Conservation (phyloP, 2,113 vertebrate species). For the Eurystomus gularis region DNA sequence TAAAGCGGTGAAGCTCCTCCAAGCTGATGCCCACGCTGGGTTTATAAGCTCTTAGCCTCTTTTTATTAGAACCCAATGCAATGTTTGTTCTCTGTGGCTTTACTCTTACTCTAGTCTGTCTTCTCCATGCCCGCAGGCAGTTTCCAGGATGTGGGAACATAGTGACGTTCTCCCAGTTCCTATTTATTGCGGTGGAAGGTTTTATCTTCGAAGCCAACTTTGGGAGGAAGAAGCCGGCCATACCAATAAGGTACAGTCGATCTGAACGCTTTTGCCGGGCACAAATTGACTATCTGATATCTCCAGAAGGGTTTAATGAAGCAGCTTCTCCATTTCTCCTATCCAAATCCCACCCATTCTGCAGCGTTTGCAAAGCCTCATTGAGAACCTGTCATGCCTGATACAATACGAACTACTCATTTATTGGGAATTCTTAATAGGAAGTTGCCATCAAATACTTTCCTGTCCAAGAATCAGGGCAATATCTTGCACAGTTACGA, state of each 20-base stretch:
- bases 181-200: slow-evolving; percentile 91
- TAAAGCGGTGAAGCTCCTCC: too few relatives aligned
- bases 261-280: not conserved
- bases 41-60: too few relatives aligned
- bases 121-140: slow-evolving; percentile 66
- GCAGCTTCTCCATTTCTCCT: not conserved
- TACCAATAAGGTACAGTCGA: slow-evolving; percentile 84
- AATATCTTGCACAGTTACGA: not conserved
- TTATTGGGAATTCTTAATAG: not conserved
- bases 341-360: not conserved
- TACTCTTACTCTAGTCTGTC: not conserved
- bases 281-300: not conserved
- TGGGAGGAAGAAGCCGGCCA: slow-evolving; percentile 86
- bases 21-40: too few relatives aligned
- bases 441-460: too few relatives aligned
- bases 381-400: not conserved
- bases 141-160: slow-evolving; percentile 97
- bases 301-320: not conserved
- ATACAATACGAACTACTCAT: rapidly evolving
- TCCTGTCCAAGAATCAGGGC: not conserved
- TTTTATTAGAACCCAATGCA: not conserved
- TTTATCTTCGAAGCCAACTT: slow-evolving; percentile 90
- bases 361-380: not conserved
- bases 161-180: slow-evolving; percentile 94
- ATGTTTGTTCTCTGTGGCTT: not conserved